Evolutionary conservation across 2,888 invertebrate genomes (phyloP), one percentile per base, ranked within the genome.

Genomic region (Agrilus biguttatus): DNA sequence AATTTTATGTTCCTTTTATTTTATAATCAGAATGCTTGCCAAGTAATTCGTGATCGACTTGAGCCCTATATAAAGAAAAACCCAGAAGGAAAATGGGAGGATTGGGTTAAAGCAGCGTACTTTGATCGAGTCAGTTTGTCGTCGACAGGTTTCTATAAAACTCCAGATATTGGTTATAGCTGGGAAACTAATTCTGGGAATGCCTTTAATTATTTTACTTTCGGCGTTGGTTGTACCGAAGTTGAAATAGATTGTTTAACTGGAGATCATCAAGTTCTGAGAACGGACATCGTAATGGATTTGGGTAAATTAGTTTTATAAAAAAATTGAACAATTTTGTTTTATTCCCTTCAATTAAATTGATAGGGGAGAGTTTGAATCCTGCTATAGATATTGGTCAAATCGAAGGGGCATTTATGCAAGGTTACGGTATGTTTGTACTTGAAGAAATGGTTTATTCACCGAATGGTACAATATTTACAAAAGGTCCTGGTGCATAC

Each of bases 301-400:
- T 74, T 96, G 51, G 95, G 62, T 58, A 51, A 44, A 36, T 13
- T 3, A 3, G 14, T 36, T 14, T 13, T 13, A 36, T 8, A 36
- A n/a, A n/a, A n/a, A n/a, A n/a, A 14, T 10, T 2, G 5, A 14
- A 14, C 8, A 36, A 36, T 10, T 13, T 21, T 21, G 5, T 21
- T 5, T 21, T 6, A 36, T n/a, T 36, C 8, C 36, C 17, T 36
- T 12, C 3, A 10, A 17, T 36, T n/a, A 14, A 36, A 36, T 14
- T 14, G 2, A 6, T 41, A 61, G 61, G 95, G 1, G 82, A 87
- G 53, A 93, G 93, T 65, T 68, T 96, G 42, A 96, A 96, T 67
- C 96, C 96, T 4, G 93, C 95, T 2, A 90, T 96, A 49, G 96
- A 96, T 56, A 86, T 96, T 53, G 96, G 95, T 0, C 96, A 96